Percentiles rank a stretch among this genome's conserved stretches.
Evolutionary conservation across 2,113 vertebrate genomes (phyloP).

Genomic region (Prionailurus viverrinus): DNA sequence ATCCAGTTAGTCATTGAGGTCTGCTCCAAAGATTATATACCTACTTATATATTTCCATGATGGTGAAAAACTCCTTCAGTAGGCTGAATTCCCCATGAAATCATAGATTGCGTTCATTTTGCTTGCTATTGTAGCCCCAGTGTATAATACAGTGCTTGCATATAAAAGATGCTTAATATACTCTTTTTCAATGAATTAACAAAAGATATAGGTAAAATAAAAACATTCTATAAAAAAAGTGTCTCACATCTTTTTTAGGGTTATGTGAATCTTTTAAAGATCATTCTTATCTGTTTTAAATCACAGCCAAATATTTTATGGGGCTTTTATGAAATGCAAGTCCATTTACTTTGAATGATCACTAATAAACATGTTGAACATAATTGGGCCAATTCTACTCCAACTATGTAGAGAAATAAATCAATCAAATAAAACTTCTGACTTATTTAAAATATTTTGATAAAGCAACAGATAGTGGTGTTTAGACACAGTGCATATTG

Average conservation of each 20-base stretch:
- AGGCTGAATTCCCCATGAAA: neutral
- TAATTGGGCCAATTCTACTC: neutral
- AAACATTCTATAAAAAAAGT: neutral
- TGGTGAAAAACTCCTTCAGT: neutral
- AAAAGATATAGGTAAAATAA: neutral
- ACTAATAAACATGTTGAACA: neutral
- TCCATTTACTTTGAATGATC: neutral
- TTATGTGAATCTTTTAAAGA: neutral
- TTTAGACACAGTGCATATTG: neutral
- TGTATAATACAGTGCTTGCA: neutral
- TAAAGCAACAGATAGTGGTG: neutral
- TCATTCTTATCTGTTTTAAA: neutral
- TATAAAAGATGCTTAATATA: neutral
- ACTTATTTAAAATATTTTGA: neutral
- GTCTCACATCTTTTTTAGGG: neutral
- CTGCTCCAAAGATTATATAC: neutral
- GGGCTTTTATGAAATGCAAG: neutral
- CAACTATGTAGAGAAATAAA: neutral
- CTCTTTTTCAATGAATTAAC: neutral
- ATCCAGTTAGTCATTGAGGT: neutral
- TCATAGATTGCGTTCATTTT: neutral
- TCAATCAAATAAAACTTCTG: neutral
- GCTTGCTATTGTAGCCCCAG: neutral
- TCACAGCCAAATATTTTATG: neutral
- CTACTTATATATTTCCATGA: neutral